Evolutionary conservation across 2,113 vertebrate species (phyloP).

Genomic region (Sinocyclocheilus anshuiensis): DNA sequence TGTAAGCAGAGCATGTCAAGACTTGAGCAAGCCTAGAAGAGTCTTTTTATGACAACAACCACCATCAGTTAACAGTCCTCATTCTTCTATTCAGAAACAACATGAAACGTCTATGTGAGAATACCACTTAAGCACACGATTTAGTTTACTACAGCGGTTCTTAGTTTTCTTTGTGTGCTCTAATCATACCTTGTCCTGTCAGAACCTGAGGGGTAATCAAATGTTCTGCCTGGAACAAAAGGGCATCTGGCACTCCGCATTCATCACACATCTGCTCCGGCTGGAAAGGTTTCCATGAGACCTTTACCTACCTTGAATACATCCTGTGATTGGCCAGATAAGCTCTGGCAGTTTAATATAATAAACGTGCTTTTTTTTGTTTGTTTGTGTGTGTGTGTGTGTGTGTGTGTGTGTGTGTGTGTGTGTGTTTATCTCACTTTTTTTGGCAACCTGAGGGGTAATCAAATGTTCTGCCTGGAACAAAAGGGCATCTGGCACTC

Average conservation of each 20-base stretch:
- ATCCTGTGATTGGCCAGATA: constrained; percentile 6
- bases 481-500: constrained; percentile 56
- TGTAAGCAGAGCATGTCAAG: background rate
- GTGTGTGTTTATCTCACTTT: too few relatives aligned
- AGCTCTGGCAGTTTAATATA: background rate
- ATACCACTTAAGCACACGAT: background rate
- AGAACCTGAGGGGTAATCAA: constrained; percentile 44
- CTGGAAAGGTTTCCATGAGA: constrained; percentile 54
- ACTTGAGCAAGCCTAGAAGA: background rate
- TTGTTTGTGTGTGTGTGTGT: background rate
- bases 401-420: too few relatives aligned
- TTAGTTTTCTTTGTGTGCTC: constrained; percentile 14
- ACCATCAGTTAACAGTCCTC: background rate
- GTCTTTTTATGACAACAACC: background rate
- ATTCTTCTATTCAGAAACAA: constrained; percentile 8
- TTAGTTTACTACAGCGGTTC: background rate
- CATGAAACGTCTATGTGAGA: background rate
- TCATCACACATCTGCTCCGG: constrained; percentile 54
- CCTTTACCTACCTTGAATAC: constrained; percentile 23
- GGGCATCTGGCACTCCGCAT: constrained; percentile 51
- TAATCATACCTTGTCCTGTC: constrained; percentile 39
- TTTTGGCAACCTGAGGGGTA: constrained; percentile 46
- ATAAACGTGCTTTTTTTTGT: too few relatives aligned
- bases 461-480: constrained; percentile 52
- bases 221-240: constrained; percentile 55